A percentile compares a stretch with the other conserved stretches of the same genome.
Conservation (phyloP, 2,888 invertebrate species). For the Athetis lepigone region DNA sequence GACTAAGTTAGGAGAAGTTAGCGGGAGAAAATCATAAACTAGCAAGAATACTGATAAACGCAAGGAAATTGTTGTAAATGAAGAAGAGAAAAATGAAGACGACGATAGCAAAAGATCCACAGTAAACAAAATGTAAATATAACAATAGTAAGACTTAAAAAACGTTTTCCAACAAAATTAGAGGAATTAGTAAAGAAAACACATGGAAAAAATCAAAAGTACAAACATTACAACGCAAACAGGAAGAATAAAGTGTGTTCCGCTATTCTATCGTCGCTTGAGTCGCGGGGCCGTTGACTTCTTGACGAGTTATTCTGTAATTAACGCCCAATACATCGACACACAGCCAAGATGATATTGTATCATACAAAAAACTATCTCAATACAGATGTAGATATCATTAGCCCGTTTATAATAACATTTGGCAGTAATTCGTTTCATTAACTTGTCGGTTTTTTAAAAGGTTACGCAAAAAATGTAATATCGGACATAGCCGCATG, state of each 20-base stretch:
- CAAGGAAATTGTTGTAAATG: slow-evolving; percentile 6
- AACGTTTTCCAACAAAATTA: slow-evolving; percentile 34
- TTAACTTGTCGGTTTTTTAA: slow-evolving; percentile 66
- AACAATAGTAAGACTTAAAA: slow-evolving; percentile 18
- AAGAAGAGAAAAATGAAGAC: slow-evolving; percentile 31
- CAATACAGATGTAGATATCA: slow-evolving; percentile 69
- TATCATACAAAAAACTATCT: slow-evolving; percentile 66
- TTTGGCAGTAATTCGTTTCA: slow-evolving; percentile 68
- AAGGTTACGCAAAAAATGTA: slow-evolving; percentile 62
- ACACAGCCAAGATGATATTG: slow-evolving; percentile 65
- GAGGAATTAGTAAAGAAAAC: slow-evolving; percentile 38
- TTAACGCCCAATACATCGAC: slow-evolving; percentile 77
- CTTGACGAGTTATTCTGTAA: slow-evolving; percentile 77
- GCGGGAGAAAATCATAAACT: slow-evolving; percentile 45
- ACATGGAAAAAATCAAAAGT: slow-evolving; percentile 54
- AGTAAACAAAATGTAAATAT: slow-evolving; percentile 1
- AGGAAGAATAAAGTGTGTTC: slow-evolving; percentile 62
- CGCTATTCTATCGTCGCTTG: slow-evolving; percentile 66
- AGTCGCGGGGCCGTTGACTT: slow-evolving; percentile 73
- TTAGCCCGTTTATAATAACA: slow-evolving; percentile 66
- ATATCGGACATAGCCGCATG: slow-evolving; percentile 65
- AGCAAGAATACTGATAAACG: background rate
- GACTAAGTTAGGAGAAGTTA: slow-evolving; percentile 60
- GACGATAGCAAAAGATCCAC: slow-evolving; percentile 9
- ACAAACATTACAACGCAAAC: slow-evolving; percentile 59